Base-by-base conservation (phyloP, 2,888 invertebrate species). In the Synanthedon formicaeformis region DNA sequence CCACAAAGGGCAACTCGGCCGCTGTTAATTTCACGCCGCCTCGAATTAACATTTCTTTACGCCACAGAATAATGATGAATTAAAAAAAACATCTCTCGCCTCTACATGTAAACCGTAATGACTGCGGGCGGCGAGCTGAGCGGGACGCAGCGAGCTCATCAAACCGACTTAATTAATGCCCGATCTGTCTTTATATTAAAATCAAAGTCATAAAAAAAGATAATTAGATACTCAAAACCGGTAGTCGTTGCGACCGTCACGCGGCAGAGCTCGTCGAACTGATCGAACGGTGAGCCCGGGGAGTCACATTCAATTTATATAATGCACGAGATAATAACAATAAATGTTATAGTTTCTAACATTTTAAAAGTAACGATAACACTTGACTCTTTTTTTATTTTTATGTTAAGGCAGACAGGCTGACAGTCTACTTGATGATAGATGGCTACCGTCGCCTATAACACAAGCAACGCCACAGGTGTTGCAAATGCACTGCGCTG, bases 1-100 rank as follows among this genome's bases (percentile, higher is more conserved):
- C 75, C 75, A 86, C 85, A 87, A 88, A 88, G 84, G 80, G 75
- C 78, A 71, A 67, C 67, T 73, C 81, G 73, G 81, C 85, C 80
- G 81, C 84, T 86, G 82, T 88, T 88, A 88, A 88, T 88, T 88
- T 88, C 88, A 88, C 88, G 88, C 85, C 75, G 84, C 78, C 81
- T 88, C 86, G 81, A 88, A 88, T 88, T 88, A 88, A 88, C 88
- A 88, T 88, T 88, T 88, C 88, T 88, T 87, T 87, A 86, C 87
- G 87, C 87, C 85, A 85, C 81, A 81, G 78, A 84, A 85, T 87
- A 87, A 87, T 86, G 82, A 87, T 81, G 81, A 87, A 87, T 87
- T 86, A 86, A 86, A 86, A 76, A 79, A 87, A 85, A 79, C 75
- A 71, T 78, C 85, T 82, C 79, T 82, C 79, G 79, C 75, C 75